Evolutionary conservation across 2,797 vertebrate species (phyloP).

Genomic region (Gadopsis bispinosus): DNA sequence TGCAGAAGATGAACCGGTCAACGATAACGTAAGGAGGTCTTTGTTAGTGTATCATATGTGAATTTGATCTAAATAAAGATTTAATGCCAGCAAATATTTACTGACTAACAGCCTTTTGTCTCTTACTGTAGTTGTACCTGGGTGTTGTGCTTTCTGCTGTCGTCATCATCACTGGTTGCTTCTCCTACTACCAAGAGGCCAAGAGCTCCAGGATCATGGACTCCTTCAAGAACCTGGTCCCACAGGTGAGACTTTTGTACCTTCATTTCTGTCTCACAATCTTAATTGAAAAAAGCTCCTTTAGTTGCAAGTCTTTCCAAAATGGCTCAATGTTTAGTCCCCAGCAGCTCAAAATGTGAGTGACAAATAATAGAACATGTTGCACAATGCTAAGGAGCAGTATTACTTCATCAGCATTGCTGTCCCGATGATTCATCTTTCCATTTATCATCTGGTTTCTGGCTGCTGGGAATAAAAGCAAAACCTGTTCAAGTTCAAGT

Average conservation of each 20-base stretch:
- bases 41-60: not conserved
- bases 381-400: not conserved
- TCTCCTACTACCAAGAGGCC: slow-evolving; percentile 98
- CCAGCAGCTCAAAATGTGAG: no score
- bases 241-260: slow-evolving; percentile 85
- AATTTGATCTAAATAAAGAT: not conserved
- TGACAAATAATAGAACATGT: not conserved
- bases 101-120: not conserved
- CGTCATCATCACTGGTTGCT: slow-evolving; percentile 97
- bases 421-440: not conserved
- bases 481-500: not conserved
- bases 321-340: no score
- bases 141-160: slow-evolving; percentile 94
- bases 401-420: not conserved
- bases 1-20: slow-evolving; percentile 87
- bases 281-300: not conserved
- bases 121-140: slow-evolving; percentile 87
- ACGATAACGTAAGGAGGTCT: slow-evolving; percentile 87
- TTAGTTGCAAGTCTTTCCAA: no score
- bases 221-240: slow-evolving; percentile 98
- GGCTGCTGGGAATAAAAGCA: not conserved
- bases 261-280: not conserved
- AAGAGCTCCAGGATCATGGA: slow-evolving; percentile 99
- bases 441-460: not conserved
- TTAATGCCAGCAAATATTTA: not conserved